Evolutionary conservation across 2,888 invertebrate genomes (phyloP).

Genomic region (Chrysotoxum bicinctum): DNA sequence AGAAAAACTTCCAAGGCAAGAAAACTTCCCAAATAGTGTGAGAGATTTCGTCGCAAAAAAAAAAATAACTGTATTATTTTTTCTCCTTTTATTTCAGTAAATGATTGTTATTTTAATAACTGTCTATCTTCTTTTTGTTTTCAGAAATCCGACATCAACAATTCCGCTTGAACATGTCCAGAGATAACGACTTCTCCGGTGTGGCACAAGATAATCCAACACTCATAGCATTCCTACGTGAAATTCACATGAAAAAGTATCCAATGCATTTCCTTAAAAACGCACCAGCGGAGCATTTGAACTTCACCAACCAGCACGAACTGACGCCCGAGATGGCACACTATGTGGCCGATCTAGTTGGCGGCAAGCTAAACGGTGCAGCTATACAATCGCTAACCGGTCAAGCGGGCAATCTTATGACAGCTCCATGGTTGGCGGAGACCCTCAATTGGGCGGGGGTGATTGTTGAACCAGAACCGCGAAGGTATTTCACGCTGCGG

Average conservation of each 20-base stretch:
- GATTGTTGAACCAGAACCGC: conserved; percentile 88
- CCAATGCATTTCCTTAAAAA: conserved; percentile 78
- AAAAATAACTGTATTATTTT: conserved; percentile 8
- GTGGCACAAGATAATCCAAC: conserved; percentile 89
- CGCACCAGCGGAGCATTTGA: conserved; percentile 75
- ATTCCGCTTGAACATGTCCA: conserved; percentile 90
- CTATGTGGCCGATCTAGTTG: conserved; percentile 79
- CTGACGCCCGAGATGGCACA: conserved; percentile 79
- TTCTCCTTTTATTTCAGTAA: conserved; percentile 9
- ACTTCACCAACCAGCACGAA: conserved; percentile 78
- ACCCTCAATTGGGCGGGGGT: conserved; percentile 89
- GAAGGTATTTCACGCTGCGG: conserved; percentile 87
- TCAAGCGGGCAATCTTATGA: conserved; percentile 84
- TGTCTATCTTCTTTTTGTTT: conserved; percentile 39
- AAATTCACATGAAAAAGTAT: conserved; percentile 85
- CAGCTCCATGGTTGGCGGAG: conserved; percentile 88
- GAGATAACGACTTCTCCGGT: conserved; percentile 88
- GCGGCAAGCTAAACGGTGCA: conserved; percentile 84
- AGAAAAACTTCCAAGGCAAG: neutral
- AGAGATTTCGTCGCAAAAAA: conserved; percentile 46
- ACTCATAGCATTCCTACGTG: conserved; percentile 88
- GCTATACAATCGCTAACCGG: conserved; percentile 87
- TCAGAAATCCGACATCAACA: conserved; percentile 88
- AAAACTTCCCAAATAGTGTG: conserved; percentile 19
- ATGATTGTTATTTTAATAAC: conserved; percentile 47